Conservation (phyloP, 1,140 invertebrate genomes). For the Drosophila funebris region DNA sequence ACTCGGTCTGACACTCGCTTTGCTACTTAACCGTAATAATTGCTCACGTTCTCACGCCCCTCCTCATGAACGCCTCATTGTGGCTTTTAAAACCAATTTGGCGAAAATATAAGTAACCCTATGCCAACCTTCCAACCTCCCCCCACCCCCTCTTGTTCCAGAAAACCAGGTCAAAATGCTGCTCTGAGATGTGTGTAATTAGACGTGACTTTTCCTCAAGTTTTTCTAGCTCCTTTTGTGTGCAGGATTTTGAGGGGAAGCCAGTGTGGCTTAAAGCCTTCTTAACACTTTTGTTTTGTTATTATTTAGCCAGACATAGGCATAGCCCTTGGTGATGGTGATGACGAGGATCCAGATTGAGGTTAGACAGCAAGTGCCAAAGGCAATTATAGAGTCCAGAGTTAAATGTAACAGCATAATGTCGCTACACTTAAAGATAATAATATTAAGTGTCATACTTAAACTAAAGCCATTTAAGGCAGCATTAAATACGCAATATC, state of each 20-base stretch:
- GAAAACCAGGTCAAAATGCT: conserved; percentile 73
- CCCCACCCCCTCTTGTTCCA: neutral
- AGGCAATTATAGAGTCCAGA: conserved; percentile 27
- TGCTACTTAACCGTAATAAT: conserved; percentile 67
- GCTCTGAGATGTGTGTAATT: conserved; percentile 77
- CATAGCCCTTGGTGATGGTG: conserved; percentile 26
- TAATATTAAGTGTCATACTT: neutral
- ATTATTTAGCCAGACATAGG: conserved; percentile 32
- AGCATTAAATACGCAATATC: neutral
- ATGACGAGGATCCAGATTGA: conserved; percentile 27
- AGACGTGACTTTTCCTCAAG: conserved; percentile 79
- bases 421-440: conserved; percentile 30
- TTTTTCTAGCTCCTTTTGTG: conserved; percentile 51
- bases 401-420: conserved; percentile 28
- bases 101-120: conserved; percentile 45
- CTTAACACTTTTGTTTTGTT: conserved; percentile 69
- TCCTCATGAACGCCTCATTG: conserved; percentile 44
- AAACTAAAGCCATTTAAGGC: conserved; percentile 3
- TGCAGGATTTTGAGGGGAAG: neutral
- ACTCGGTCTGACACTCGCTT: conserved; percentile 13
- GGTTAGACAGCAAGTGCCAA: conserved; percentile 46
- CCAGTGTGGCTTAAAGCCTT: conserved; percentile 51
- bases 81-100: conserved; percentile 80
- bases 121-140: neutral
- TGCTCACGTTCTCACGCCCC: conserved; percentile 70